Base-by-base conservation (phyloP, 1,140 invertebrate species). In the Galleria mellonella region DNA sequence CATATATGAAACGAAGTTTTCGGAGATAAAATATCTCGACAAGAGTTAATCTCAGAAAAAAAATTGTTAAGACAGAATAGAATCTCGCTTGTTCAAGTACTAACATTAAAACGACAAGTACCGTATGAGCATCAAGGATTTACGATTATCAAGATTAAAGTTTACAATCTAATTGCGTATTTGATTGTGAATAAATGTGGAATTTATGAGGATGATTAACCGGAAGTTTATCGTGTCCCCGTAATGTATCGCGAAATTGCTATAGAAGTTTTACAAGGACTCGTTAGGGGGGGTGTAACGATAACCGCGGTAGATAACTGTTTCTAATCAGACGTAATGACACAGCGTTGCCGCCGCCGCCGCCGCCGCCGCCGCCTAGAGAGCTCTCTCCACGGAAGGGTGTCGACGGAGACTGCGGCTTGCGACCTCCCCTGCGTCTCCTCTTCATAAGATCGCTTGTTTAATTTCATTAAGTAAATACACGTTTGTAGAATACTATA, bases 291-390 rank as follows among this genome's bases (percentile, higher is more conserved):
- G 53, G 67, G 42, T 63, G 68, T 72, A 65, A 76, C 71, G 69
- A 76, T 73, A 76, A 73, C 70, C 74, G 69, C 67, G 57, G 45
- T 46, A 74, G 71, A 75, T 79, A 73, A 79, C 75, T 72, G 71
- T 76, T 75, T 72, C 75, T 75, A 79, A 76, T 76, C 72, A 76
- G 66, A 71, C 63, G 62, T 75, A 72, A 72, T 79, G 72, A 71
- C 66, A 62, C 55, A 55, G 58, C 57, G 45, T 43, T 48, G 39
- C 52, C 55, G 46, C 50, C 51, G 39, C 12, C n/a, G 35, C 41
- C 42, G 35, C 32, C 12, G 27, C 8, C 28, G 27, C 36, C 45
- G 27, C 41, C 40, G 32, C 32, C 32, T 9, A 14, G 32, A 35
- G 1, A 14, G 12, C 11, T 23, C 17, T 23, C 17, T 23, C 17